Evolutionary conservation across 2,113 vertebrate species (phyloP), one percentile per base, ranked within the genome.

Genomic region (Hyaena hyaena): DNA sequence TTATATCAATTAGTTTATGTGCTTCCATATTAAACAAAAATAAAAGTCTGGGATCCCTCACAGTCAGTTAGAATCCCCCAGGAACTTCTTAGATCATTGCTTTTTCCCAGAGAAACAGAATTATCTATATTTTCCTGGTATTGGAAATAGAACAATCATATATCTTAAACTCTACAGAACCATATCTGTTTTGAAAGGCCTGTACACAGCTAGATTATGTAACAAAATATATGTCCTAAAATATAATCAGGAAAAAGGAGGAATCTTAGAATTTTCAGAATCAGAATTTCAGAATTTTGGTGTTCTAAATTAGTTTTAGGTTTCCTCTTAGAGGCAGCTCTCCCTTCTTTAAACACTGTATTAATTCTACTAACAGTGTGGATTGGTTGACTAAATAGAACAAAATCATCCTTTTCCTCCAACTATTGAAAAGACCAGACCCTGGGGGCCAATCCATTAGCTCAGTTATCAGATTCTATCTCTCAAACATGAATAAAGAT

Each of bases 221-320:
- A 68, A 50, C 28, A 85, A 73, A 84, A 69, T 63, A 28, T 21
- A 87, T 21, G 11, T 19, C 7, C 3, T 12, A 76, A 85, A 76
- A 74, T 9, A 55, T 48, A 93, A 85, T 95, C 28, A 48, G 45
- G 2, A 7, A 19, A n/a, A 84, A 73, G 82, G 50, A 0, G 9
- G 2, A 84, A 88, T 9, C 28, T 11, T 61, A 91, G 79, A 88
- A 48, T 82, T 80, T 91, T 96, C 26, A 81, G 35, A 45, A 48
- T 31, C 74, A 48, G 28, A 77, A 77, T 77, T 48, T 77, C 74
- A 48, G 43, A 77, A 77, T 58, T 74, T 10, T 87, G 45, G 26
- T 82, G 5, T 84, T 95, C 76, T 87, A 90, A 16, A 55, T 17
- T 94, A 45, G 7, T 77, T 93, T 93, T 82, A 87, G 85, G 21